Evolutionary conservation across 2,113 vertebrate species (phyloP).

Genomic region (Platichthys stellatus): DNA sequence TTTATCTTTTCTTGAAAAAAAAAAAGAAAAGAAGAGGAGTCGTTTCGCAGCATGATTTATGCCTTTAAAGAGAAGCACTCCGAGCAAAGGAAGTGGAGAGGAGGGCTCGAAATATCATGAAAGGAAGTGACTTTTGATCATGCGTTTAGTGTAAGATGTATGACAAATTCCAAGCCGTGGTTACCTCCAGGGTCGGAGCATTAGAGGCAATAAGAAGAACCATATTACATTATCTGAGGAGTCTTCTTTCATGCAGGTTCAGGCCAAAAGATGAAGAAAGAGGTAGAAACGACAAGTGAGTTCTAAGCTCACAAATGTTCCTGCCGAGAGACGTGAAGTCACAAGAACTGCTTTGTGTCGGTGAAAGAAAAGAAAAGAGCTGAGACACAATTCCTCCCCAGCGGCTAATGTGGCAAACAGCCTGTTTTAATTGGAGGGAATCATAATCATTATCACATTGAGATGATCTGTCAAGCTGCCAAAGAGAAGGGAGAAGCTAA

Average conservation of each 20-base stretch:
- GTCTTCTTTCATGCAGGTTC: slow-evolving; percentile 34
- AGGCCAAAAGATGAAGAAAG: slow-evolving; percentile 20
- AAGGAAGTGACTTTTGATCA: slow-evolving; percentile 54
- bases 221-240: slow-evolving; percentile 49
- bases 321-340: neutral
- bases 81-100: slow-evolving; percentile 36
- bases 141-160: slow-evolving; percentile 39
- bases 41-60: slow-evolving; percentile 72
- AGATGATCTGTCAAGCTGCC: slow-evolving; percentile 57
- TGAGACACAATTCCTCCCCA: neutral
- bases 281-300: slow-evolving; percentile 5
- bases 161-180: slow-evolving; percentile 38
- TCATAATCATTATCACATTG: neutral
- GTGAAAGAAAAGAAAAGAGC: neutral
- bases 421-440: neutral
- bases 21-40: slow-evolving; percentile 55
- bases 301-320: slow-evolving; percentile 7
- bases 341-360: slow-evolving; percentile 8
- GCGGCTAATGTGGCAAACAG: neutral
- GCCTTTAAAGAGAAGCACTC: slow-evolving; percentile 61
- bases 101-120: slow-evolving; percentile 52
- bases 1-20: slow-evolving; percentile 81
- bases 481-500: slow-evolving; percentile 55
- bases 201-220: slow-evolving; percentile 35
- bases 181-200: slow-evolving; percentile 40